Evolutionary conservation across 2,888 invertebrate genomes (phyloP).

Genomic region (Gerris lacustris): DNA sequence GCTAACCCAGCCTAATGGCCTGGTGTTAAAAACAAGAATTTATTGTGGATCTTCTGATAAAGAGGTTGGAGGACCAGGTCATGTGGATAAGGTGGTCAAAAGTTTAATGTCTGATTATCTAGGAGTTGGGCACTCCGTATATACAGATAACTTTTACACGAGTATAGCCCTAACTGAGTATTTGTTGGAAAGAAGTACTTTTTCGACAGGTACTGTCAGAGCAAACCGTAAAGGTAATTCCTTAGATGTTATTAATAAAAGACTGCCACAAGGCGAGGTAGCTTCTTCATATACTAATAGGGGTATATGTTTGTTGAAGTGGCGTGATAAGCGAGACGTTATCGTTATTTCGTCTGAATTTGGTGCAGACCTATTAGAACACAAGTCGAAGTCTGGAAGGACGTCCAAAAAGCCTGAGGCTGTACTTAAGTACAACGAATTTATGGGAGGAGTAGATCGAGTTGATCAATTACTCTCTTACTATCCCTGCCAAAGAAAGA

Average conservation of each 20-base stretch:
- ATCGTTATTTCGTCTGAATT: neutral
- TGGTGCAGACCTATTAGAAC: neutral
- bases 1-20: constrained; percentile 27
- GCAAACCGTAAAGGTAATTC: constrained; percentile 27
- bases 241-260: constrained; percentile 26
- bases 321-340: constrained; percentile 8
- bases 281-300: neutral
- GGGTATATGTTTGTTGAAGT: neutral
- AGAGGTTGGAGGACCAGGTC: constrained; percentile 11
- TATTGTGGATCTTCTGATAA: constrained; percentile 30
- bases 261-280: constrained; percentile 17
- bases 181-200: constrained; percentile 28
- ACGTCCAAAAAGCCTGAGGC: neutral
- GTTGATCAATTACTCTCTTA: constrained; percentile 2
- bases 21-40: constrained; percentile 31
- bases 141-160: constrained; percentile 35
- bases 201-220: constrained; percentile 35
- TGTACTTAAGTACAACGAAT: neutral
- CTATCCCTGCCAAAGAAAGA: neutral
- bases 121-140: constrained; percentile 32
- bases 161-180: constrained; percentile 31
- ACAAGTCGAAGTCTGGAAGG: neutral
- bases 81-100: constrained; percentile 30
- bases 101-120: constrained; percentile 32
- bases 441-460: constrained; percentile 7